Evolutionary conservation across 2,888 invertebrate genomes (phyloP), one percentile per base, ranked within the genome.

Genomic region (Tineola bisselliella): DNA sequence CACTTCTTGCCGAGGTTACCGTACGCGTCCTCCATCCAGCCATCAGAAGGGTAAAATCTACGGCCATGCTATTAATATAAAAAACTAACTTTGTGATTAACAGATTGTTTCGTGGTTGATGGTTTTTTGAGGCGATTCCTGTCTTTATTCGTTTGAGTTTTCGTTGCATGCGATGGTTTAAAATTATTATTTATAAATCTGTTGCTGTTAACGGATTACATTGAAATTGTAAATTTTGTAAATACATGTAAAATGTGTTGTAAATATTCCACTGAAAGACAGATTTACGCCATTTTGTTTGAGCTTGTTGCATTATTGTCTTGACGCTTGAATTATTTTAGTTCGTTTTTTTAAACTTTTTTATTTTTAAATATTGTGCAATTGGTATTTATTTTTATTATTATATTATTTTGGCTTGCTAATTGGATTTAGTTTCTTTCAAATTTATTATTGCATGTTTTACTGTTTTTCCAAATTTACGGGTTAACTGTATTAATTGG

Each of bases 11-110:
- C 17, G 48, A 18, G 30, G 76, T 74, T 78, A 72, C 77, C 77
- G 78, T 71, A 76, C 76, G 74, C 70, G 71, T 74, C 82, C 77
- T 78, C 86, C 86, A 67, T 68, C 81, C 71, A 82, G 79, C 67
- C 87, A 87, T 74, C 84, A 81, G 68, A 80, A 81, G 84, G 87
- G 86, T 86, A 87, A 87, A 25, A 13, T 44, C 33, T 58, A 58
- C n/a, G 33, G 58, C 58, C 33, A 33, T 58, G 58, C 58, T 15
- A 58, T 19, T 15, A 57, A 57, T n/a, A 48, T 3, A 19, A 58
- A n/a, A 25, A 30, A 58, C 19, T 54, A 25, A 58, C 30, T 5
- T 58, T 18, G 56, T 56, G 25, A 56, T 12, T 58, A 58, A 58
- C 12, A 8, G 8, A 18, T 58, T 58, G 70, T 70, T 43, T 25